Conservation (phyloP, 2,888 invertebrate genomes). For the Aethes cnicana region DNA sequence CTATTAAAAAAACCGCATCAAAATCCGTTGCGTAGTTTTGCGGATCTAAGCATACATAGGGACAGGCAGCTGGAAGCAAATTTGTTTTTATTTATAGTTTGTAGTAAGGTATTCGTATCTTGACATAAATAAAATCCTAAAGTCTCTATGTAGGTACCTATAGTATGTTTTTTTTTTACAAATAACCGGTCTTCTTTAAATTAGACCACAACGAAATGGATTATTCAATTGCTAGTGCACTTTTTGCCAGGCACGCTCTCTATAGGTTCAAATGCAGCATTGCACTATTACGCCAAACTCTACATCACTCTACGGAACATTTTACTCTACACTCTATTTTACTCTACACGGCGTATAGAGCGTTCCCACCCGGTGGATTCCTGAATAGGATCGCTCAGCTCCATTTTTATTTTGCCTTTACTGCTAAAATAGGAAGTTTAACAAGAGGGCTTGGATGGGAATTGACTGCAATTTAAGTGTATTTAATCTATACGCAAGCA, state of each 20-base stretch:
- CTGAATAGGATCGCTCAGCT: constrained; percentile 8
- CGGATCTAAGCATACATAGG: too few relatives aligned
- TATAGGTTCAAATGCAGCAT: constrained; percentile 35
- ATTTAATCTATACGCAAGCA: constrained; percentile 4
- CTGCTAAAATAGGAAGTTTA: constrained; percentile 24
- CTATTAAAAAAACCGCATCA: too few relatives aligned
- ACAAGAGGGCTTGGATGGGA: constrained; percentile 9
- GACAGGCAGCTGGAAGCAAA: too few relatives aligned
- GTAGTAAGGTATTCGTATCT: too few relatives aligned
- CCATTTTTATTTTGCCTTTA: constrained; percentile 22
- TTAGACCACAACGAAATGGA: constrained; percentile 50
- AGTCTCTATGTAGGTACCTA: too few relatives aligned
- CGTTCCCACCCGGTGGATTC: not conserved
- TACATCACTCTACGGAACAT: constrained; percentile 3
- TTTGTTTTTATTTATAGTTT: too few relatives aligned
- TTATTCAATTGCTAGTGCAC: constrained; percentile 65
- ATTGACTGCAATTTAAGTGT: constrained; percentile 8
- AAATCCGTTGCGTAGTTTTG: too few relatives aligned
- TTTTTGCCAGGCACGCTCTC: constrained; percentile 44
- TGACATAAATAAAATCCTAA: too few relatives aligned
- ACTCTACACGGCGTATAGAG: constrained; percentile 2
- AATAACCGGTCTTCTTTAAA: constrained; percentile 17
- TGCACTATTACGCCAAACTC: constrained; percentile 20
- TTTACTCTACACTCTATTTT: constrained; percentile 9
- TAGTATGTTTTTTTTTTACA: too few relatives aligned